Evolutionary conservation across 1,140 invertebrate genomes (phyloP).

Genomic region (Panagrolaimus sp.): DNA sequence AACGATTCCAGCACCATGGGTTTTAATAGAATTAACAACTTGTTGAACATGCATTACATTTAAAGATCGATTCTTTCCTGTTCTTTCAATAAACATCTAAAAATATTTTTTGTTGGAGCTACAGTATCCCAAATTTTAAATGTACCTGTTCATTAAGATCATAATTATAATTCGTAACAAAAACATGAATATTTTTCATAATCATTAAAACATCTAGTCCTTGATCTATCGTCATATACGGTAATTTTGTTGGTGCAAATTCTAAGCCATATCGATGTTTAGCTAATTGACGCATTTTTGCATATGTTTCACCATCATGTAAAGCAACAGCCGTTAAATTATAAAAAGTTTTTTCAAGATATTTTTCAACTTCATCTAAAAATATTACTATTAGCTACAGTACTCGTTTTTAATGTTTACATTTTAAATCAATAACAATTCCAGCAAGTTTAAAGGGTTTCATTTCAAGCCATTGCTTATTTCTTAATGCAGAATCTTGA

Average conservation of each 20-base stretch:
- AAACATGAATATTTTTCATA: slow-evolving; percentile 90
- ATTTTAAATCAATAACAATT: neutral
- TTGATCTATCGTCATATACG: slow-evolving; percentile 86
- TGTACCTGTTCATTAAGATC: slow-evolving; percentile 85
- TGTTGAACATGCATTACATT: slow-evolving; percentile 92
- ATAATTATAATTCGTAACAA: slow-evolving; percentile 86
- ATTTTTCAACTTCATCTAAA: slow-evolving; percentile 73
- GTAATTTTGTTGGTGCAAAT: slow-evolving; percentile 81
- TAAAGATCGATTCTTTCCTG: slow-evolving; percentile 84
- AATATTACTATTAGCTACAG: neutral
- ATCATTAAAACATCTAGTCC: slow-evolving; percentile 96
- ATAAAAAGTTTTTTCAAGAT: slow-evolving; percentile 89
- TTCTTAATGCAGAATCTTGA: neutral
- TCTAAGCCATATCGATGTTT: slow-evolving; percentile 74
- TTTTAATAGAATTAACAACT: slow-evolving; percentile 92
- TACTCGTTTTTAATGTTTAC: neutral
- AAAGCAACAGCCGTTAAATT: slow-evolving; percentile 92
- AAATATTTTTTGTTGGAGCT: slow-evolving; percentile 27
- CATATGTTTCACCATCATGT: slow-evolving; percentile 94
- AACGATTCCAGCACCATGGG: slow-evolving; percentile 93
- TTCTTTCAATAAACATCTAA: slow-evolving; percentile 80
- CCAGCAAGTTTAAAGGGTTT: neutral
- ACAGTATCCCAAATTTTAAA: slow-evolving; percentile 7
- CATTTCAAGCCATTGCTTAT: neutral
- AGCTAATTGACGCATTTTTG: slow-evolving; percentile 88